These are phyloP conservation scores for Cheilosia vernalis DNA, from an alignment of 2,888 invertebrate species.

Conservation along the genomic window DNA sequence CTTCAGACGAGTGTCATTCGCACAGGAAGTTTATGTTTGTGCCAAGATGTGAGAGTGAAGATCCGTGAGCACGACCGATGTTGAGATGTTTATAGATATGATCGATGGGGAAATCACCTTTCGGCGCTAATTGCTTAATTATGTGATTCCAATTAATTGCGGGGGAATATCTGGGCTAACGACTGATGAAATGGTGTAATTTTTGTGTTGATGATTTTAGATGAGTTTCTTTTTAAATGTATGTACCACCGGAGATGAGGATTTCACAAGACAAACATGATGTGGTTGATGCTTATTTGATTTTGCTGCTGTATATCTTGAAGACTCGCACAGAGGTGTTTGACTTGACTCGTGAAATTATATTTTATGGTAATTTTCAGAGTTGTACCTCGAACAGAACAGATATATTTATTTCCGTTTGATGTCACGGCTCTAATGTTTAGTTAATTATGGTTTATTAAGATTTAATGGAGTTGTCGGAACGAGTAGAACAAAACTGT, in stretches of 20 bases:
- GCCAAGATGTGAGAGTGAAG: constrained; percentile 40
- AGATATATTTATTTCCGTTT: constrained; percentile 12
- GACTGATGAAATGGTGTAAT: constrained; percentile 58
- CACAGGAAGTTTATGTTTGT: constrained; percentile 75
- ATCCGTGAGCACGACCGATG: constrained; percentile 22
- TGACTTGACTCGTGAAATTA: constrained; percentile 52
- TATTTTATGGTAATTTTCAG: constrained; percentile 46
- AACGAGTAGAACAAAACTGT: not conserved
- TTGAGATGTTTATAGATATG: constrained; percentile 67
- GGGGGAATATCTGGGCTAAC: constrained; percentile 41
- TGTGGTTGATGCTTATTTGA: too few relatives aligned
- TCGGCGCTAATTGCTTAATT: constrained; percentile 73
- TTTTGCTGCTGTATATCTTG: not conserved
- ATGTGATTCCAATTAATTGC: constrained; percentile 70
- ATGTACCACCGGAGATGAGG: constrained; percentile 10
- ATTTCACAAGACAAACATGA: constrained; percentile 13
- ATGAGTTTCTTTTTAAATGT: not conserved
- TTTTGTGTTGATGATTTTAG: constrained; percentile 39
- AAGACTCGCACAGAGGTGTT: not conserved
- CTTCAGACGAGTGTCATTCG: constrained; percentile 58
- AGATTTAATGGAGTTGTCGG: not conserved
- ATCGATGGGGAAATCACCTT: constrained; percentile 74
- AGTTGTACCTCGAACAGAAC: constrained; percentile 2
- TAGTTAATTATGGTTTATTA: constrained; percentile 13
- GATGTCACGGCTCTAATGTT: constrained; percentile 18